Percentiles rank a stretch among this genome's conserved stretches.
Conservation (phyloP, 1,140 invertebrate genomes). For the Nasonia giraulti region DNA sequence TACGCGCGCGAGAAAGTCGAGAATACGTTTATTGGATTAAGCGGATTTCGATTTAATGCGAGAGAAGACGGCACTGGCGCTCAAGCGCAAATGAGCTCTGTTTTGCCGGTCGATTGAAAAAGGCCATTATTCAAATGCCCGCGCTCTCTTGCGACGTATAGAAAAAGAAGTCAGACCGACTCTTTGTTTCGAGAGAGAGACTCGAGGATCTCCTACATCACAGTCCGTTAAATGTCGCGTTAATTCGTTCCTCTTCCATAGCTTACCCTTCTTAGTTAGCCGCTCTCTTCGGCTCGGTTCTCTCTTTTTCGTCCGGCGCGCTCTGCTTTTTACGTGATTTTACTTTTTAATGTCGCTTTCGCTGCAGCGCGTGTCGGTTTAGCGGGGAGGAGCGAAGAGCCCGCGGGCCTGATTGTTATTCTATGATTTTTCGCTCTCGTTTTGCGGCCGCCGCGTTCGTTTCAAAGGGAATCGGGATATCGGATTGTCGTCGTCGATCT, state of each 20-base stretch:
- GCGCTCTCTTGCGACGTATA: too few relatives aligned
- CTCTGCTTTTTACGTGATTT: conserved; percentile 42
- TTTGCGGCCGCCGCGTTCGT: background rate
- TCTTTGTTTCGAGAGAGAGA: conserved; percentile 42
- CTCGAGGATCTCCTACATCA: background rate
- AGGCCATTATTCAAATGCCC: conserved; percentile 50
- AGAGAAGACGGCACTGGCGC: background rate
- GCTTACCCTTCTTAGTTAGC: background rate
- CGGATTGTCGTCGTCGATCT: conserved; percentile 9
- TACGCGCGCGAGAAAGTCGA: conserved; percentile 24
- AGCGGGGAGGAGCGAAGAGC: background rate
- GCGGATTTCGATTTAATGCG: conserved; percentile 47
- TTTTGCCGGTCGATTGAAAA: conserved; percentile 49
- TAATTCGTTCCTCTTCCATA: conserved; percentile 34
- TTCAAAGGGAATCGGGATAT: background rate
- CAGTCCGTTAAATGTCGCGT: conserved; percentile 42
- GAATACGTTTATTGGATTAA: conserved; percentile 46
- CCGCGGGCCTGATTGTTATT: conserved; percentile 36
- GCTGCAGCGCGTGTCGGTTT: background rate
- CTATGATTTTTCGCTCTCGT: conserved; percentile 35
- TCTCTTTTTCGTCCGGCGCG: background rate
- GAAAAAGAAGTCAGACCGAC: background rate
- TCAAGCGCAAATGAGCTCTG: conserved; percentile 39
- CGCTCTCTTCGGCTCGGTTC: background rate
- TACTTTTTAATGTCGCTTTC: conserved; percentile 48